phyloP scores from a whole-genome alignment of 1,140 invertebrate genomes.

The Sycophila sp. region DNA sequence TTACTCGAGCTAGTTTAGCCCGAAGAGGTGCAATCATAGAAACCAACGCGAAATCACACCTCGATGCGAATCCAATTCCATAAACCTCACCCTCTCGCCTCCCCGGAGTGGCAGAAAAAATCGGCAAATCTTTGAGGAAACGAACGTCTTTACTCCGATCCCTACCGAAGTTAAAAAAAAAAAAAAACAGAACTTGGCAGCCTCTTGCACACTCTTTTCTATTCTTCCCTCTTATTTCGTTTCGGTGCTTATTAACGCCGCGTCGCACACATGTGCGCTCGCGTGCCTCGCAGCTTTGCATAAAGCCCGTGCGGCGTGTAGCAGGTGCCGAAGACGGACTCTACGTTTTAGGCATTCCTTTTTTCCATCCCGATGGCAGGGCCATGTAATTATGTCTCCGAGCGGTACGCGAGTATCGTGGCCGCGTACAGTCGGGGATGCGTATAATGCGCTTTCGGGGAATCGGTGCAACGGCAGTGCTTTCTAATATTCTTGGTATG shows the following conservation, averaged over 20 bases:
- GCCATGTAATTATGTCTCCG: no score
- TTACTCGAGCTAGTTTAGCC: no score
- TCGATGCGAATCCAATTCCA: background rate
- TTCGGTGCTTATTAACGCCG: background rate
- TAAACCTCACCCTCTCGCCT: no score
- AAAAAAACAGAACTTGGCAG: no score
- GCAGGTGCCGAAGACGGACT: background rate
- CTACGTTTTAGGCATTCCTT: background rate
- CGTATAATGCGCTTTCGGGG: background rate
- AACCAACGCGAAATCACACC: no score
- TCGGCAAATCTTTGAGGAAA: constrained; percentile 6
- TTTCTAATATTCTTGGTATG: no score
- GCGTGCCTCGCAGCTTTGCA: constrained; percentile 7
- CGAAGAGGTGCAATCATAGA: no score
- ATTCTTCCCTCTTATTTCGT: background rate
- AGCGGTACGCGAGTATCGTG: no score
- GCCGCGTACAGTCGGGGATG: background rate
- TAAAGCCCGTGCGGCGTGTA: background rate
- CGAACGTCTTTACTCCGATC: background rate
- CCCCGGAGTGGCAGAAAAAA: background rate
- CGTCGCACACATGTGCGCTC: background rate
- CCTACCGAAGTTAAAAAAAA: no score
- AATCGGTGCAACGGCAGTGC: no score
- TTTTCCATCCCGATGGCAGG: no score
- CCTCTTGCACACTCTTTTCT: background rate